Evolutionary conservation across 92 coral and sea anemone species (phyloP), one percentile per base, ranked within the genome.

Genomic region (Heteractis magnifica): DNA sequence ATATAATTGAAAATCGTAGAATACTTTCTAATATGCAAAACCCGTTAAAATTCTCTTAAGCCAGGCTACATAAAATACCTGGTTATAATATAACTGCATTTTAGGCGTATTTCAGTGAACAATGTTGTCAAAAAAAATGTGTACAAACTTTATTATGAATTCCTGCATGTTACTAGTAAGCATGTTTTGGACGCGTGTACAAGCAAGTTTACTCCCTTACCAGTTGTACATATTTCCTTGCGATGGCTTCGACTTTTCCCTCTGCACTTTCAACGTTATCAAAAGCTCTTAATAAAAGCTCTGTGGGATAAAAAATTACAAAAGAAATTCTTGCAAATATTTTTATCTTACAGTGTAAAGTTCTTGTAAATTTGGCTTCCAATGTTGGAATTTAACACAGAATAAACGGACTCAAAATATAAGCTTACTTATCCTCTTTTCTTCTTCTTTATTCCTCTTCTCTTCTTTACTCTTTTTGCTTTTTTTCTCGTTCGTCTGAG

Each of bases 381-480:
- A 53, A 4, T 62, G 70, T 18, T 20, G 8, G 1, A 21, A 10
- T n/a, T 68, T 4, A 6, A 23, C 11, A 68, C 4, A 10, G 5
- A 68, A 23, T 21, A 7, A 21, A 68, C 44, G 73, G 41, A 21
- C 52, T 70, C 14, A 15, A 10, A 50, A 62, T 18, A 58, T 62
- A 18, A n/a, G 80, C 94, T 85, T 86, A 93, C 98, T 92, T n/a
- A 92, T 86, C 83, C 91, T 88, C 72, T 93, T 92, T 80, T 95
- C 98, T 76, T 95, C 98, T 72, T 93, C 98, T 87, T 95, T 95
- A 75, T 90, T 92, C 52, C 92, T 90, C 87, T 90, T 95, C 70
- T 41, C 88, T 84, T 91, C 87, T 81, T 91, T 93, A 0, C 79
- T 34, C 71, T 62, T 85, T 81, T 90, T 90, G 49, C 23, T 77